A percentile compares a stretch with the other conserved stretches of the same genome.
phyloP scores from a whole-genome alignment of 2,797 vertebrate species.

The Tragelaphus eurycerus region DNA sequence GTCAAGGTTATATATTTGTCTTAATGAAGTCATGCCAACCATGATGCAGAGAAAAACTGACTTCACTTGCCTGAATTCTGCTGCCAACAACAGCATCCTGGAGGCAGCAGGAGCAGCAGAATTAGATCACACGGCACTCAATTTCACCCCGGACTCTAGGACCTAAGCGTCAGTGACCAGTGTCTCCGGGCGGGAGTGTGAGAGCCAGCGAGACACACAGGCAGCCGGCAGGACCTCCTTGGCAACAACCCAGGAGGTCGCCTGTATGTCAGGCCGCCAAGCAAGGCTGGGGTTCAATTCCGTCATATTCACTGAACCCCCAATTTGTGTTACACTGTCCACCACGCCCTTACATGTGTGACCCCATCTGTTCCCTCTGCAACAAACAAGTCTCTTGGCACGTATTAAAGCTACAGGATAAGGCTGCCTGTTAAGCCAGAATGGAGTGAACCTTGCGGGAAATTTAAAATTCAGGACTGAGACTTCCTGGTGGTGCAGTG shows the following conservation, averaged over 20 bases:
- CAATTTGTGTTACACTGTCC: not conserved
- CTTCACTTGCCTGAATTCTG: not conserved
- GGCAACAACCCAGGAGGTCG: not conserved
- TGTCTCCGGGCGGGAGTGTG: not conserved
- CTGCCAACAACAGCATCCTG: not conserved
- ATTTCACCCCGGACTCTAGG: not conserved
- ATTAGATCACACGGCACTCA: rapidly evolving
- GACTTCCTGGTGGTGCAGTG: not conserved
- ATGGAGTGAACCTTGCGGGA: not conserved
- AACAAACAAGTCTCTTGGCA: not conserved
- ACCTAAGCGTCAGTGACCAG: rapidly evolving
- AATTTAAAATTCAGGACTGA: not conserved
- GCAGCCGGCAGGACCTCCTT: not conserved
- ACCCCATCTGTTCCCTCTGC: not conserved
- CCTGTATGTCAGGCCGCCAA: not conserved
- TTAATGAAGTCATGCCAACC: not conserved
- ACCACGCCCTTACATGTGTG: rapidly evolving
- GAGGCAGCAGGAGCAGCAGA: not conserved
- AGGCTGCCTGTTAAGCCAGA: not conserved
- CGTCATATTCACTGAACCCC: not conserved
- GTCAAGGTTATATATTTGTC: not conserved
- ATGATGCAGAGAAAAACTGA: not conserved
- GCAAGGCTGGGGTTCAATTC: not conserved
- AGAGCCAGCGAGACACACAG: not conserved
- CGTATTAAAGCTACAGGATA: not conserved